Conservation (phyloP, 2,113 vertebrate species). For the Pagrus major region DNA sequence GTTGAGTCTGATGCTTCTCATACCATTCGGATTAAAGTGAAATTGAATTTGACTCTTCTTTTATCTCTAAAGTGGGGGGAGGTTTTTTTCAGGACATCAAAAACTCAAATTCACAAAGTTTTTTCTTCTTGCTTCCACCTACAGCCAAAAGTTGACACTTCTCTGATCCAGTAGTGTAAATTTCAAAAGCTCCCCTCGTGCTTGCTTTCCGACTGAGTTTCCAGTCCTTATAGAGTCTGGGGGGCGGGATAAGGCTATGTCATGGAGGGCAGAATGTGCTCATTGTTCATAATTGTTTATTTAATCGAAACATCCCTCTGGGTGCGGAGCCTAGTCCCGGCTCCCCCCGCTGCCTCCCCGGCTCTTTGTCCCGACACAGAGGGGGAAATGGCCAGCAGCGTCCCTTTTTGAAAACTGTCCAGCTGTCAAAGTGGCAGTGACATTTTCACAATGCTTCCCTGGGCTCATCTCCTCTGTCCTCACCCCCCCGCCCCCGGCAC, state of each 20-base stretch:
- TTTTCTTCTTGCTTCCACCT: background rate
- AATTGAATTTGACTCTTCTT: slow-evolving; percentile 13
- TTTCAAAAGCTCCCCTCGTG: slow-evolving; percentile 38
- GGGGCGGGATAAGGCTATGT: slow-evolving; percentile 70
- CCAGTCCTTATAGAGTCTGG: slow-evolving; percentile 53
- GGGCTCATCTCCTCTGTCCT: slow-evolving; percentile 73
- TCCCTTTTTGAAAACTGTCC: slow-evolving; percentile 87
- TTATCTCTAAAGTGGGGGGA: slow-evolving; percentile 22
- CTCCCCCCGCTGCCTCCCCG: slow-evolving; percentile 58
- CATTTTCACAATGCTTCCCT: slow-evolving; percentile 84
- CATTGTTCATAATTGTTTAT: slow-evolving; percentile 86
- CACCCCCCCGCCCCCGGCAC: slow-evolving; percentile 51
- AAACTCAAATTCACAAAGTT: slow-evolving; percentile 24
- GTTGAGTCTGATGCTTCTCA: slow-evolving; percentile 1
- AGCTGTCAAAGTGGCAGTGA: slow-evolving; percentile 88
- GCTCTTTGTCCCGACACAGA: slow-evolving; percentile 80
- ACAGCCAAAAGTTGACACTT: slow-evolving; percentile 18
- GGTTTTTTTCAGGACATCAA: slow-evolving; percentile 7
- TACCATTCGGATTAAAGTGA: slow-evolving; percentile 2
- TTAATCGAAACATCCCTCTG: slow-evolving; percentile 83
- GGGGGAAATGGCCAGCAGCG: slow-evolving; percentile 81
- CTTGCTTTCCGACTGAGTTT: slow-evolving; percentile 36
- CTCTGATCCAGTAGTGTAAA: slow-evolving; percentile 10
- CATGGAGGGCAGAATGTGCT: slow-evolving; percentile 82
- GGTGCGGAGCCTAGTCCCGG: slow-evolving; percentile 63